These are phyloP conservation scores for Lasioglossum leucozonium DNA, from an alignment of 2,888 invertebrate species.

Conservation along the genomic window DNA sequence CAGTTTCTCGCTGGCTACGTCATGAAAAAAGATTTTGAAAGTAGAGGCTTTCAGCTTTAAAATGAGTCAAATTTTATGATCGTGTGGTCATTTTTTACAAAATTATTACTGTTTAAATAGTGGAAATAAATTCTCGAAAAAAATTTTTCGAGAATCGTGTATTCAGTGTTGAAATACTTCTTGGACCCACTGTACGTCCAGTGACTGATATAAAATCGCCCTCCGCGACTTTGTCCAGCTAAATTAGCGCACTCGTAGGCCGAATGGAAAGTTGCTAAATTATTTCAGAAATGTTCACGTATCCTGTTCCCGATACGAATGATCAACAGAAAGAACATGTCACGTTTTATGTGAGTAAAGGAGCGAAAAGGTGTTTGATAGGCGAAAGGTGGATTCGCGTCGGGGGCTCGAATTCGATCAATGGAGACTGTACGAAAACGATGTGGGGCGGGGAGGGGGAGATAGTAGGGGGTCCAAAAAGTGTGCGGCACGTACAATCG, in stretches of 20 bases:
- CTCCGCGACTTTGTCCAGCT: not conserved
- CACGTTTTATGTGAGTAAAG: not conserved
- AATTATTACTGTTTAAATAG: too few species aligned
- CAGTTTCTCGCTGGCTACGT: too few species aligned
- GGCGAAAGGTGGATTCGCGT: not conserved
- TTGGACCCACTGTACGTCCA: too few species aligned
- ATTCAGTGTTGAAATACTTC: too few species aligned
- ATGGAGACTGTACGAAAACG: not conserved
- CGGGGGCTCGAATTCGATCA: slow-evolving; percentile 24
- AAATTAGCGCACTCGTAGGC: not conserved
- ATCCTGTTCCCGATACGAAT: not conserved
- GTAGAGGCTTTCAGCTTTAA: too few species aligned
- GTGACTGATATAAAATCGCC: not conserved
- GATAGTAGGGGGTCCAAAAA: slow-evolving; percentile 8
- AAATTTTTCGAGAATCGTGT: too few species aligned
- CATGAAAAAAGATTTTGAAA: too few species aligned
- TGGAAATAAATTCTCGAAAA: too few species aligned
- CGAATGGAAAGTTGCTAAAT: not conserved
- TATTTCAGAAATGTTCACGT: not conserved
- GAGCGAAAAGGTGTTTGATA: not conserved
- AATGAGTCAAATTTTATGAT: too few species aligned
- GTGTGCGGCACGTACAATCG: slow-evolving; percentile 56
- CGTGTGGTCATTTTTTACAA: too few species aligned
- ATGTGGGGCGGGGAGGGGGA: not conserved
- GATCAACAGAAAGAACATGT: not conserved